These are phyloP conservation scores for Hyppa rectilinea DNA, from an alignment of 2,888 invertebrate genomes.

Conservation along the genomic window DNA sequence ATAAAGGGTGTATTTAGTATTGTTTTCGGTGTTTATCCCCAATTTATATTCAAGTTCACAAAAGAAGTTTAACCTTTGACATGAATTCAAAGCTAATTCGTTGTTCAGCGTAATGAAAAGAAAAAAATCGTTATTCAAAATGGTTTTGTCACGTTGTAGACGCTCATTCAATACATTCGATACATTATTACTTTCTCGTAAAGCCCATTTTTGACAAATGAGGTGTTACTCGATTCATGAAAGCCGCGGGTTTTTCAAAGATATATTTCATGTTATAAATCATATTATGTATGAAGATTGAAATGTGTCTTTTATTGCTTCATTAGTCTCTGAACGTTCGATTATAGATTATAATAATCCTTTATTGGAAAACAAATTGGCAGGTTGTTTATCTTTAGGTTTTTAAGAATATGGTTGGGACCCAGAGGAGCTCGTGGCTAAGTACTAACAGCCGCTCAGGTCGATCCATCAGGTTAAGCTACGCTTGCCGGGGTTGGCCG, in stretches of 20 bases:
- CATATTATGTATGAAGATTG: slow-evolving; percentile 23
- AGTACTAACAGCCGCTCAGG: no score
- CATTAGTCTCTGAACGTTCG: slow-evolving; percentile 14
- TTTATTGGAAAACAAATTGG: background rate
- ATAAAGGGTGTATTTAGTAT: background rate
- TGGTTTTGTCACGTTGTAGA: slow-evolving; percentile 14
- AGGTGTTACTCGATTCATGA: slow-evolving; percentile 33
- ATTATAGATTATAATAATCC: slow-evolving; percentile 5
- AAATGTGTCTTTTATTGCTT: slow-evolving; percentile 31
- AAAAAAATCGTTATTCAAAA: slow-evolving; percentile 23
- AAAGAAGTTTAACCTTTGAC: slow-evolving; percentile 19
- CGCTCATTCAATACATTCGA: slow-evolving; percentile 32
- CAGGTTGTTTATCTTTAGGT: no score
- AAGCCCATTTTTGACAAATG: slow-evolving; percentile 46
- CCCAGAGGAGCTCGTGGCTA: no score
- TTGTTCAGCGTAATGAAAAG: background rate
- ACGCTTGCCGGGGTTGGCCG: no score
- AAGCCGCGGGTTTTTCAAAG: slow-evolving; percentile 5
- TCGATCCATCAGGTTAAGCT: no score
- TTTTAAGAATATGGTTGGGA: background rate
- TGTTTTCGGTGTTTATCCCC: background rate
- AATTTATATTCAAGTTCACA: slow-evolving; percentile 7
- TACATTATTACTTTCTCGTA: slow-evolving; percentile 34
- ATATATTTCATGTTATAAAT: slow-evolving; percentile 28
- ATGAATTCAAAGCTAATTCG: slow-evolving; percentile 17